These are phyloP conservation scores for Apocrypta bakeri DNA, from an alignment of 1,140 invertebrate species.

Conservation along the genomic window DNA sequence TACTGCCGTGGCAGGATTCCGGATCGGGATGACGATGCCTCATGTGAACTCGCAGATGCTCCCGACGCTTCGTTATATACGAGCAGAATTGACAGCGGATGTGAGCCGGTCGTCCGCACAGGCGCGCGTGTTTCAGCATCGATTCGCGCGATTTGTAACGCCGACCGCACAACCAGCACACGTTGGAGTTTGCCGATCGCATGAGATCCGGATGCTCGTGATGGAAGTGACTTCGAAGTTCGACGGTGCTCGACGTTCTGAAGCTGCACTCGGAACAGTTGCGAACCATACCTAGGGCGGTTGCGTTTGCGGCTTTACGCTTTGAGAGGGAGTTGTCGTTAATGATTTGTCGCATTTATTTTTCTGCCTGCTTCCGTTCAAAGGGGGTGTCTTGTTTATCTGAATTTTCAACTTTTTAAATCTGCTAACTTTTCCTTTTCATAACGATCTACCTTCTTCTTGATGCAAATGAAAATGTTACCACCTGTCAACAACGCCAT, in stretches of 20 bases:
- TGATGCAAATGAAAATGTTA: no score
- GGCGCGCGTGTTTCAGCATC: constrained; percentile 37
- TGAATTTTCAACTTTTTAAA: no score
- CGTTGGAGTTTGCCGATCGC: background rate
- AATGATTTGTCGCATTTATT: no score
- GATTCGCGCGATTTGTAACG: constrained; percentile 26
- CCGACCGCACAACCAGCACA: background rate
- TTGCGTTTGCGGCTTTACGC: background rate
- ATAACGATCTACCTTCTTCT: no score
- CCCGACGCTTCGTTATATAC: constrained; percentile 24
- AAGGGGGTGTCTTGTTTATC: background rate
- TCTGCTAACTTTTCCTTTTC: no score
- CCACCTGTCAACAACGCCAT: no score
- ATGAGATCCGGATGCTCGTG: background rate
- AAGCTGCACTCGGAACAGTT: constrained; percentile 5
- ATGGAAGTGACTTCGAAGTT: background rate
- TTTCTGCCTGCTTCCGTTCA: no score
- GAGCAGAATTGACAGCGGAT: constrained; percentile 32
- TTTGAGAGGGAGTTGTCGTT: background rate
- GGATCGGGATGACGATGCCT: constrained; percentile 36
- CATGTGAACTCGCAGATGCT: constrained; percentile 37
- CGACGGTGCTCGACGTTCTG: background rate
- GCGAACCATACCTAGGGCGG: background rate
- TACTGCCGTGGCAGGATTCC: constrained; percentile 33
- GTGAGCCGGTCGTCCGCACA: constrained; percentile 6